Evolutionary conservation across 2,797 vertebrate genomes (phyloP).

Genomic region (Ispidina lecontei): DNA sequence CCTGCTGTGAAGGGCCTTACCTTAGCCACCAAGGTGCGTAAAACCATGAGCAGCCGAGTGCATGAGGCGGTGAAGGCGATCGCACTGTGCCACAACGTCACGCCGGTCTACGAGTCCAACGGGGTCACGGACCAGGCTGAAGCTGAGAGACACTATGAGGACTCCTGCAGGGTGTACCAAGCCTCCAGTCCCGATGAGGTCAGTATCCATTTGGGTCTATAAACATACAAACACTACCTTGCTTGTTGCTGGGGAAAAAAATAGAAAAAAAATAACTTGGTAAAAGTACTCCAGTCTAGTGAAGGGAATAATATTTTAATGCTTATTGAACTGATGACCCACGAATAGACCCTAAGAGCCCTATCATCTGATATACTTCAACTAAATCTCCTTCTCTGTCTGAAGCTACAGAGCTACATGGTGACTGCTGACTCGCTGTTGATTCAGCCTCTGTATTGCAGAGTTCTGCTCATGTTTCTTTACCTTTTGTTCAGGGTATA

Average conservation of each 20-base stretch:
- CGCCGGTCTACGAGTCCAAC: constrained; percentile 93
- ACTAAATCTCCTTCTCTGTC: background rate
- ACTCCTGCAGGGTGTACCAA: constrained; percentile 96
- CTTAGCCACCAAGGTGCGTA: constrained; percentile 91
- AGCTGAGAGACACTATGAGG: constrained; percentile 95
- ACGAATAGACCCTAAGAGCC: accelerated
- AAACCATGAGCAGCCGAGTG: constrained; percentile 95
- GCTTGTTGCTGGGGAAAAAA: background rate
- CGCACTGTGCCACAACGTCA: constrained; percentile 96
- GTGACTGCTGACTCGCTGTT: background rate
- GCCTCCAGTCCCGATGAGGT: constrained; percentile 98
- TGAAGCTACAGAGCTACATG: background rate
- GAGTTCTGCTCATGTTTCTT: background rate
- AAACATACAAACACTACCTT: accelerated
- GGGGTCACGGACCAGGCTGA: constrained; percentile 96
- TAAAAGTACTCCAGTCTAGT: background rate
- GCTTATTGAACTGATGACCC: background rate
- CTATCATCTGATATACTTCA: background rate
- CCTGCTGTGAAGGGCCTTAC: constrained; percentile 85
- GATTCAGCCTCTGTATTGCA: accelerated
- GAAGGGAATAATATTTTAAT: background rate
- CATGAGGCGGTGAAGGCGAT: constrained; percentile 97
- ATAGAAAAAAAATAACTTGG: accelerated
- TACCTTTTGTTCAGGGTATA: background rate
- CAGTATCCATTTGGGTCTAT: background rate